These are phyloP conservation scores for Helicolenus hilgendorfi DNA, from an alignment of 2,797 vertebrate species.

Conservation along the genomic window DNA sequence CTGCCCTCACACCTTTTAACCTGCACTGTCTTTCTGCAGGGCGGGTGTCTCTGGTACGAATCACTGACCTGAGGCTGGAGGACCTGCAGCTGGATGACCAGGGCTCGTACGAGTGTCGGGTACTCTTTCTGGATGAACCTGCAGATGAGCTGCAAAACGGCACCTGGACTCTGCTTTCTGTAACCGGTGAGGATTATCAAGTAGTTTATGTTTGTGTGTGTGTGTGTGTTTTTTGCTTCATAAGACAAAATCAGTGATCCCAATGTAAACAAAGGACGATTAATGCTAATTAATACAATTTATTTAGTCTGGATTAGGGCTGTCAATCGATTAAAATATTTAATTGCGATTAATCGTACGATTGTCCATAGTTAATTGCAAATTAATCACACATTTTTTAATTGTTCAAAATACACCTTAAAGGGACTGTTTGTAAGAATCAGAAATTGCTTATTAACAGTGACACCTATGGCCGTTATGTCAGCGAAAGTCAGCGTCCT, in stretches of 20 bases:
- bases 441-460: no score
- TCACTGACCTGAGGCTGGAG: conserved; percentile 90
- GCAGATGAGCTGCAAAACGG: conserved; percentile 92
- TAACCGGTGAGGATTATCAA: conserved; percentile 89
- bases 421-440: no score
- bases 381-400: accelerated
- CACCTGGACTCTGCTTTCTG: conserved; percentile 94
- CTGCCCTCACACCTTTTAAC: conserved; percentile 14
- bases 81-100: conserved; percentile 92
- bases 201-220: background rate
- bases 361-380: no score
- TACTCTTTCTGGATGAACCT: conserved; percentile 92
- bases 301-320: background rate
- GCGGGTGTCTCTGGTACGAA: conserved; percentile 91
- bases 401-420: no score
- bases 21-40: conserved; percentile 82
- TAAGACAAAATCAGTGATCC: background rate
- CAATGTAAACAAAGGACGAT: background rate
- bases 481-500: no score
- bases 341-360: no score
- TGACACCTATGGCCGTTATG: no score
- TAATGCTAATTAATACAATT: background rate
- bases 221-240: background rate
- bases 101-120: conserved; percentile 95
- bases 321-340: no score